phyloP scores from a whole-genome alignment of 2,888 invertebrate species.

The Amphipyra berbera region DNA sequence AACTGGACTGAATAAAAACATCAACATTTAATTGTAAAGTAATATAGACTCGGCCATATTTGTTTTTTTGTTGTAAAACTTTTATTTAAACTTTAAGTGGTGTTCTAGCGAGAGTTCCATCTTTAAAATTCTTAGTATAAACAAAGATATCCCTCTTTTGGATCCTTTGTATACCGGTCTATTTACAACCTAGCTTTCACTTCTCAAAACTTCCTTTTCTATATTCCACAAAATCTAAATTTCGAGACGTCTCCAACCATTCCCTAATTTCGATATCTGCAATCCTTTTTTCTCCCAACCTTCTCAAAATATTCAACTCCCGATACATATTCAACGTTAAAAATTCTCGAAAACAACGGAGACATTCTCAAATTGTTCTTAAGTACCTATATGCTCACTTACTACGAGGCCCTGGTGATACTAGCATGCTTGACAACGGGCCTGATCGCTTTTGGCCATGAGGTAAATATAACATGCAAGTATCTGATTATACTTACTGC shows the following conservation, averaged over 20 bases:
- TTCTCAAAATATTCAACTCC: neutral
- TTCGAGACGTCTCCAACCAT: slow-evolving; percentile 10
- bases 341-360: neutral
- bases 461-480: slow-evolving; percentile 52
- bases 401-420: slow-evolving; percentile 76
- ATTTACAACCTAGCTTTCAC: neutral
- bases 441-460: slow-evolving; percentile 77
- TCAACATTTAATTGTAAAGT: slow-evolving; percentile 21
- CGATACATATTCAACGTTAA: neutral
- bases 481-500: neutral
- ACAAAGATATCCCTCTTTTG: slow-evolving; percentile 21
- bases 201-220: slow-evolving; percentile 8
- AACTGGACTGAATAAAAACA: slow-evolving; percentile 25
- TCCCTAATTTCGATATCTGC: neutral
- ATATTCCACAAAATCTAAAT: slow-evolving; percentile 28
- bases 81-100: slow-evolving; percentile 31
- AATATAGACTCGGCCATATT: slow-evolving; percentile 15
- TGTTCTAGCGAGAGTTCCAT: slow-evolving; percentile 28
- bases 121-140: slow-evolving; percentile 54
- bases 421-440: slow-evolving; percentile 82
- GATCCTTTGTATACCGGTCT: slow-evolving; percentile 29
- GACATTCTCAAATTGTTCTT: slow-evolving; percentile 13
- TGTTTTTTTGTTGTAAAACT: slow-evolving; percentile 18
- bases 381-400: slow-evolving; percentile 73
- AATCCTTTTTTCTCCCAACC: neutral